Conservation (phyloP, 2,113 vertebrate genomes). For the Rhagologus leucostigma region DNA sequence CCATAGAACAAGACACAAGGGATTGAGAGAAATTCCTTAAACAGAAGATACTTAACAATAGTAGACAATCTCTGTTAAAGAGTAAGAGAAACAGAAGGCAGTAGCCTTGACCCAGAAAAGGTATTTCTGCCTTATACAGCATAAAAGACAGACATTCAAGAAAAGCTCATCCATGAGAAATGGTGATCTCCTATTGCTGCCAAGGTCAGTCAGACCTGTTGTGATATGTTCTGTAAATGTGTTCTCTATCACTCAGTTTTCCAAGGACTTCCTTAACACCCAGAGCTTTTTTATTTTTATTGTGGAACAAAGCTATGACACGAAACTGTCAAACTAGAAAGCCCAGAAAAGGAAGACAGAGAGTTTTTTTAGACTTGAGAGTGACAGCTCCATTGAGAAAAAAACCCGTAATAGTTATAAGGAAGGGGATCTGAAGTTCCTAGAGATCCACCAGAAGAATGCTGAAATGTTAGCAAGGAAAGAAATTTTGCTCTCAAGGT, state of each 20-base stretch:
- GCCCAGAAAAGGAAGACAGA: conserved; percentile 14
- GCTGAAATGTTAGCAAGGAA: background rate
- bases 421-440: background rate
- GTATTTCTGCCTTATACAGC: conserved; percentile 13
- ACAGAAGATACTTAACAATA: background rate
- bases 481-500: background rate
- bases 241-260: conserved; percentile 34
- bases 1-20: background rate
- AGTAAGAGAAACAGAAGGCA: background rate
- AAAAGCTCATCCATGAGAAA: conserved; percentile 42
- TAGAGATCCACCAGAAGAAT: conserved; percentile 2
- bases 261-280: conserved; percentile 42
- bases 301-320: conserved; percentile 41
- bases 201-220: conserved; percentile 39
- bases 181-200: conserved; percentile 15
- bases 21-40: conserved; percentile 1
- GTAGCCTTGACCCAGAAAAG: conserved; percentile 32
- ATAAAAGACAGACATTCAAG: background rate
- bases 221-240: conserved; percentile 10
- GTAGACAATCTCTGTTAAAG: background rate
- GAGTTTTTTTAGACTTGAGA: conserved; percentile 1
- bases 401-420: background rate
- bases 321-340: background rate
- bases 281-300: conserved; percentile 40
- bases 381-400: background rate